Evolutionary conservation across 64 coral and sea anemone species (phyloP).

Genomic region (Astreopora myriophthalma): DNA sequence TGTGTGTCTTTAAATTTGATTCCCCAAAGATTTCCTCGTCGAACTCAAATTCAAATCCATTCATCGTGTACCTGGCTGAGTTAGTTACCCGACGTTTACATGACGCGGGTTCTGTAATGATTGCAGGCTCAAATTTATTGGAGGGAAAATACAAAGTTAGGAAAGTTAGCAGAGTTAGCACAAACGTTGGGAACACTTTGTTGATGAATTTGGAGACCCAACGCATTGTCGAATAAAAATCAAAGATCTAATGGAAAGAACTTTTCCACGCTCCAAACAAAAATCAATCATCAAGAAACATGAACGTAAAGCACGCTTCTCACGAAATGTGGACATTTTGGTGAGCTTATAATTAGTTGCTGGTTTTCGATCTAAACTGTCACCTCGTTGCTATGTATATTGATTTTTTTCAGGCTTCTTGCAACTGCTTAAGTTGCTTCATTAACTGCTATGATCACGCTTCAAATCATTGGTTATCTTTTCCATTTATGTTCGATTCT

Average conservation of each 20-base stretch:
- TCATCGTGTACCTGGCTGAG: background rate
- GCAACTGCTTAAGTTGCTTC: no score
- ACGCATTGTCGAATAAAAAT: no score
- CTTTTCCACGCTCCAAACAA: conserved; percentile 75
- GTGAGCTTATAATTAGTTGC: conserved; percentile 20
- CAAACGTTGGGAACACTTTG: no score
- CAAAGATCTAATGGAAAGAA: conserved; percentile 65
- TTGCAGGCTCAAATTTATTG: background rate
- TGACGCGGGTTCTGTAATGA: background rate
- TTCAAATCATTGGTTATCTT: no score
- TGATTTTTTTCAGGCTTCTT: no score
- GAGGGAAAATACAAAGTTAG: background rate
- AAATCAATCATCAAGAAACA: conserved; percentile 93
- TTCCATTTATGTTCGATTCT: background rate
- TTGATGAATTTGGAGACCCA: no score
- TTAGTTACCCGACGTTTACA: background rate
- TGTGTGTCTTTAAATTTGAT: background rate
- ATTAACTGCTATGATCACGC: no score
- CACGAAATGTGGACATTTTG: conserved; percentile 80
- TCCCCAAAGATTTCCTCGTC: conserved; percentile 80
- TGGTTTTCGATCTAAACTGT: no score
- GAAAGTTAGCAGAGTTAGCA: background rate
- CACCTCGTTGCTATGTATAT: no score
- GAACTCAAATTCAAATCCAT: conserved; percentile 62
- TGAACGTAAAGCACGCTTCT: conserved; percentile 75